A percentile compares a stretch with the other conserved stretches of the same genome.
Evolutionary conservation across 2,888 invertebrate species (phyloP).

Genomic region (Melitaea athalia): DNA sequence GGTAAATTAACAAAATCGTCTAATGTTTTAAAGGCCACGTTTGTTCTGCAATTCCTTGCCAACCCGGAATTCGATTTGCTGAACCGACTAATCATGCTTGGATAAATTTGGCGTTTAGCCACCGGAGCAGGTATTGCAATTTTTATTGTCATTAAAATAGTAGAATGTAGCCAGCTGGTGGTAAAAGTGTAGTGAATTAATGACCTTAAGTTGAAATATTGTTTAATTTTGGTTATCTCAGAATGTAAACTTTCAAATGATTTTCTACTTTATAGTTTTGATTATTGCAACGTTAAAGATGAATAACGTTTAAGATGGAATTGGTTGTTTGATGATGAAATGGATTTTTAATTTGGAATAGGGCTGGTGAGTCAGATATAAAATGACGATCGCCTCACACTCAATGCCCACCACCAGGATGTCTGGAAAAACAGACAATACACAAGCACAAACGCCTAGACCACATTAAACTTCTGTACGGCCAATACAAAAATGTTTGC

Average conservation of each 20-base stretch:
- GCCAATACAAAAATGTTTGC: too few species aligned
- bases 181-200: not conserved
- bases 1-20: constrained; percentile 4
- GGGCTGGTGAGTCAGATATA: too few species aligned
- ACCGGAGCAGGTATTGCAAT: constrained; percentile 33
- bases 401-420: too few species aligned
- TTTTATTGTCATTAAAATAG: constrained; percentile 22
- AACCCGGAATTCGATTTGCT: constrained; percentile 21
- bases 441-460: too few species aligned
- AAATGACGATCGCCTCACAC: too few species aligned
- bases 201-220: not conserved
- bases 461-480: too few species aligned
- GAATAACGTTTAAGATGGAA: too few species aligned
- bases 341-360: too few species aligned
- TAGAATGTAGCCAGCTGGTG: constrained; percentile 23
- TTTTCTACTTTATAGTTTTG: not conserved
- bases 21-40: constrained; percentile 5
- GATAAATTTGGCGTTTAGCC: constrained; percentile 28
- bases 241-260: not conserved
- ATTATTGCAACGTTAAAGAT: not conserved
- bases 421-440: too few species aligned
- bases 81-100: constrained; percentile 28
- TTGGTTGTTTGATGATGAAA: too few species aligned
- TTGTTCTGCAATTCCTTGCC: not conserved
- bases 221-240: not conserved